Percentiles rank a stretch among this genome's conserved stretches.
Evolutionary conservation across 2,797 vertebrate species (phyloP).

Genomic region (Heteromormyrus szaboi): DNA sequence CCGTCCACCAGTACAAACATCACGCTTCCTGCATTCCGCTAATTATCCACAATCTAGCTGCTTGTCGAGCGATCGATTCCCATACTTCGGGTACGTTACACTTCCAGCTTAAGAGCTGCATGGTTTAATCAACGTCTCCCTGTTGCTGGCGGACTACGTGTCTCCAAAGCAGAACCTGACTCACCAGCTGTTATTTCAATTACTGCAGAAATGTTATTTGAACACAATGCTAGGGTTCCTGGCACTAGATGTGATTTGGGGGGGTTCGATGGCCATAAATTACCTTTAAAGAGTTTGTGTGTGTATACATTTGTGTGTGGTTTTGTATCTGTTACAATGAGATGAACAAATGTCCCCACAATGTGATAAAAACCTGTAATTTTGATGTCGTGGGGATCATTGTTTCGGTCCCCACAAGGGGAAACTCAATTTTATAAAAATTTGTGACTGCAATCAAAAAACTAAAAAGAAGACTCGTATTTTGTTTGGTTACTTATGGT

Average conservation of each 20-base stretch:
- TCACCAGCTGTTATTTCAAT: conserved; percentile 5
- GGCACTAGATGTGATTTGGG: not conserved
- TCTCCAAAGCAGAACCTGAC: conserved; percentile 11
- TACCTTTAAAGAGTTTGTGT: not conserved
- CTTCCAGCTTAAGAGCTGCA: not conserved
- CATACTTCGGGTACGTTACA: not conserved
- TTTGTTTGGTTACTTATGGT: not conserved
- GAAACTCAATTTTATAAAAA: not conserved
- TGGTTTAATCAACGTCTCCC: not conserved
- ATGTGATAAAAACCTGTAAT: not conserved
- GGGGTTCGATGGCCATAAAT: not conserved
- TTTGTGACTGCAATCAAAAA: not conserved
- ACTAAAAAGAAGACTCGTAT: not conserved
- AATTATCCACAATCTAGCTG: conserved; percentile 13
- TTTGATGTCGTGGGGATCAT: not conserved
- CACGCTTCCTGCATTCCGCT: not conserved
- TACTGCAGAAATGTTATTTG: conserved; percentile 1
- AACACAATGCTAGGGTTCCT: not conserved
- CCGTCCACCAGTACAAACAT: conserved; percentile 5
- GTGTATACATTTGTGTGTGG: not conserved
- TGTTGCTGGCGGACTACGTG: not conserved
- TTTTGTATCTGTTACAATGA: not conserved
- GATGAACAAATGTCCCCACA: not conserved
- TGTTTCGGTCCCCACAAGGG: not conserved
- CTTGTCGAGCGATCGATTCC: conserved; percentile 5